Evolutionary conservation across 2,888 invertebrate genomes (phyloP).

Genomic region (Synergus gifuensis): DNA sequence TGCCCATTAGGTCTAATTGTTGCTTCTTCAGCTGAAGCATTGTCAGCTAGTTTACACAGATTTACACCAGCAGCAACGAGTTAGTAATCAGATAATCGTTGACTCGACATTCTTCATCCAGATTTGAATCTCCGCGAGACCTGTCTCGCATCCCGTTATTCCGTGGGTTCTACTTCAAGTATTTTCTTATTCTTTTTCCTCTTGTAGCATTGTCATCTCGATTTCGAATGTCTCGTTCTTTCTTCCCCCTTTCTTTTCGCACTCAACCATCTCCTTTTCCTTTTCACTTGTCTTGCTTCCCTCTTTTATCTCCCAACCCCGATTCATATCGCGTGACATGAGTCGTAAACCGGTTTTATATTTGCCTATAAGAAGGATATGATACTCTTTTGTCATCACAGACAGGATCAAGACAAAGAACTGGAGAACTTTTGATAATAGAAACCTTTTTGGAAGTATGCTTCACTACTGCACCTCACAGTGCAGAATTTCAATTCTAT

Average conservation of each 20-base stretch:
- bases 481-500: background rate
- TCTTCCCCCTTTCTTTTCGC: slow-evolving; percentile 9
- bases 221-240: background rate
- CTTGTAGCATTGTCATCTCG: slow-evolving; percentile 51
- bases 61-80: slow-evolving; percentile 53
- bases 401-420: background rate
- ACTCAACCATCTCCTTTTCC: slow-evolving; percentile 42
- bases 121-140: slow-evolving; percentile 62
- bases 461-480: background rate
- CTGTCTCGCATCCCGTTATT: slow-evolving; percentile 60
- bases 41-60: slow-evolving; percentile 59
- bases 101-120: slow-evolving; percentile 60
- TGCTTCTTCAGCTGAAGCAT: slow-evolving; percentile 45
- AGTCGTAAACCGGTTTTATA: slow-evolving; percentile 18
- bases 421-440: background rate
- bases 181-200: slow-evolving; percentile 56
- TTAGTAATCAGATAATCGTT: slow-evolving; percentile 58
- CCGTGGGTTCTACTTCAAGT: slow-evolving; percentile 54
- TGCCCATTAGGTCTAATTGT: slow-evolving; percentile 38
- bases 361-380: slow-evolving; percentile 1
- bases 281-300: slow-evolving; percentile 33
- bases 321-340: background rate
- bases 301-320: background rate
- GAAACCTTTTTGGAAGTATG: background rate
- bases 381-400: background rate